Conservation (phyloP, 37 sponge, comb jelly and placozoan species). For the Chondrilla cf. caribensis region DNA sequence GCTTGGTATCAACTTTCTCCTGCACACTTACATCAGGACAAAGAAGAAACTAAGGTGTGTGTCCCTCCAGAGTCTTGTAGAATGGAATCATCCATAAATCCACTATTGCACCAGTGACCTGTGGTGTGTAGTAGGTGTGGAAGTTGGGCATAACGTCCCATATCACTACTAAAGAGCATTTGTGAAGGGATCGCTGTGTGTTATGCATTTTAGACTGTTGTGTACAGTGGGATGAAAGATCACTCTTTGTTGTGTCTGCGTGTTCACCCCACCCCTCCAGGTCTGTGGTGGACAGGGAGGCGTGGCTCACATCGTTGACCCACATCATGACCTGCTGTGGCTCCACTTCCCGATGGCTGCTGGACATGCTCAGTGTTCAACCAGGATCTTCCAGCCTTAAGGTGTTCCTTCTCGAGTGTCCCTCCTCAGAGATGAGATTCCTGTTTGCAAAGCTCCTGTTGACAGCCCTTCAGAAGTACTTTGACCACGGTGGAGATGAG, state of each 20-base stretch:
- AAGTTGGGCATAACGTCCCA: too few relatives aligned
- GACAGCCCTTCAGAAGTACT: background rate
- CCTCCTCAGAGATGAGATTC: background rate
- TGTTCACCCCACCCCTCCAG: background rate
- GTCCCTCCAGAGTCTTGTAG: background rate
- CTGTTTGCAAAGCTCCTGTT: background rate
- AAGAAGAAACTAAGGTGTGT: conserved; percentile 77
- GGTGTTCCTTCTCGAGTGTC: conserved; percentile 18
- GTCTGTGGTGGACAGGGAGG: background rate
- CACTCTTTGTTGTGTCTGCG: too few relatives aligned
- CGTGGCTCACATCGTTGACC: conserved; percentile 47
- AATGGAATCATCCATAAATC: background rate
- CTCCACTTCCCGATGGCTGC: conserved; percentile 62
- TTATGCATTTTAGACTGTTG: background rate
- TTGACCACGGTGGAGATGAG: conserved; percentile 19
- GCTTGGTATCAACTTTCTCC: conserved; percentile 75
- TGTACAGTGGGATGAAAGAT: background rate
- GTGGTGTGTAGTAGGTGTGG: too few relatives aligned
- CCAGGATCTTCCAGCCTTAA: conserved; percentile 51
- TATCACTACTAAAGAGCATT: too few relatives aligned
- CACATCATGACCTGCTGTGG: conserved; percentile 28
- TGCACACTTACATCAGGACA: conserved; percentile 78
- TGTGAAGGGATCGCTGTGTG: too few relatives aligned
- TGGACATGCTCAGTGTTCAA: conserved; percentile 42
- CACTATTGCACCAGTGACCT: too few relatives aligned